Percentiles rank a stretch among this genome's conserved stretches.
These are phyloP conservation scores for Spialia ferax DNA, from an alignment of 2,888 invertebrate species.

Conservation along the genomic window DNA sequence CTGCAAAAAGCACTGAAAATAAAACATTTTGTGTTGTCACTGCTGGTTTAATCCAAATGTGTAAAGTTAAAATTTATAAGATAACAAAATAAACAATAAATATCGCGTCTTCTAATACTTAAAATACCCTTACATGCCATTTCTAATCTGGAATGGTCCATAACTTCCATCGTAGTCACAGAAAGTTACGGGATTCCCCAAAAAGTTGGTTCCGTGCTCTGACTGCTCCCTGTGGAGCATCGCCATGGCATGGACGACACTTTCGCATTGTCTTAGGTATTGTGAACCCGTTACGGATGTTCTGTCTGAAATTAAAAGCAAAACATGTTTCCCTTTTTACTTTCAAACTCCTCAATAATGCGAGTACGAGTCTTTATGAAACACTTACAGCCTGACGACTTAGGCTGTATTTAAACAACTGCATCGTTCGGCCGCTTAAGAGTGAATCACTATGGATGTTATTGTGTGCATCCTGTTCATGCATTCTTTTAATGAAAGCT, in stretches of 20 bases:
- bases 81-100: background rate
- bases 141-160: conserved; percentile 82
- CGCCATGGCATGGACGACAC: conserved; percentile 84
- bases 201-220: conserved; percentile 86
- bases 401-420: conserved; percentile 62
- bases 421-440: conserved; percentile 44
- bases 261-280: conserved; percentile 90
- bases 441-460: conserved; percentile 26
- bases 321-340: background rate
- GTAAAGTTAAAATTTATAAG: too few species aligned
- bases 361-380: too few species aligned
- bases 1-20: conserved; percentile 86
- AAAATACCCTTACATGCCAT: conserved; percentile 81
- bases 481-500: conserved; percentile 8
- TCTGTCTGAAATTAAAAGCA: conserved; percentile 68
- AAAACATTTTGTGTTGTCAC: too few species aligned
- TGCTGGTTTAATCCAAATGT: too few species aligned
- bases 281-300: conserved; percentile 76
- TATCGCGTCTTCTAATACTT: background rate
- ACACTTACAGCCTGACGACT: background rate
- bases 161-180: conserved; percentile 90
- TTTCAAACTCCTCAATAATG: background rate
- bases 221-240: conserved; percentile 82
- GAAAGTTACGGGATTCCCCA: conserved; percentile 79
- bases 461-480: conserved; percentile 29